These are phyloP conservation scores for Palythoa grandis DNA, from an alignment of 92 coral and sea anemone species.

Conservation along the genomic window DNA sequence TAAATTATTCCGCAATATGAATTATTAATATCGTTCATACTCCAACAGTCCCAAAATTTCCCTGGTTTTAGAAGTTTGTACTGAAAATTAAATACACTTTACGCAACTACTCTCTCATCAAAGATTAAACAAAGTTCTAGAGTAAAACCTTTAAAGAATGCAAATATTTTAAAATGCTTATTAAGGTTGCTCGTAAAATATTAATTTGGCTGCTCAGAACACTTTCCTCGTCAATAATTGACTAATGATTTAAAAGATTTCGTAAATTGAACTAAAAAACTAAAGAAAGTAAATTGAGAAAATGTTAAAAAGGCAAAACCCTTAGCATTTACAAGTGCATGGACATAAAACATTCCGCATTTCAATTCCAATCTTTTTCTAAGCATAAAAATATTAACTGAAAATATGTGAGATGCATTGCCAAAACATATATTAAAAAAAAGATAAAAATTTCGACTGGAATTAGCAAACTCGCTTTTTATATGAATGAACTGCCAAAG, in stretches of 20 bases:
- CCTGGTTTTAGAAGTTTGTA: conserved; percentile 3
- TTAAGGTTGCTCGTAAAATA: not conserved
- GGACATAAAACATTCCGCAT: too few relatives aligned
- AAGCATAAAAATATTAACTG: too few relatives aligned
- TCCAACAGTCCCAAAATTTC: not conserved
- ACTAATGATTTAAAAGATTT: not conserved
- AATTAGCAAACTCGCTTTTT: too few relatives aligned
- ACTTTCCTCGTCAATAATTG: not conserved
- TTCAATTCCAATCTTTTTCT: too few relatives aligned
- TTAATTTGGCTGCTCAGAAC: conserved; percentile 8
- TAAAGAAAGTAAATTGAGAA: not conserved
- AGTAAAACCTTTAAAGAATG: not conserved
- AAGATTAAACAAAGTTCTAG: not conserved
- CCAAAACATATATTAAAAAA: too few relatives aligned
- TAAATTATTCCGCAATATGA: conserved; percentile 23
- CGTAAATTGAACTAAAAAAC: not conserved
- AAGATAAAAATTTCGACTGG: too few relatives aligned
- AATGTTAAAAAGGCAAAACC: too few relatives aligned
- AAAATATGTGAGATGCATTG: too few relatives aligned
- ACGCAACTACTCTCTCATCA: not conserved
- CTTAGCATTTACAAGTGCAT: too few relatives aligned
- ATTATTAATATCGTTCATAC: conserved; percentile 17
- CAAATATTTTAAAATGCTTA: not conserved
- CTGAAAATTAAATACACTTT: not conserved
- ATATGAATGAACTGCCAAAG: too few relatives aligned